Conservation (phyloP, 2,113 vertebrate species). For the Oenanthe oenanthe region DNA sequence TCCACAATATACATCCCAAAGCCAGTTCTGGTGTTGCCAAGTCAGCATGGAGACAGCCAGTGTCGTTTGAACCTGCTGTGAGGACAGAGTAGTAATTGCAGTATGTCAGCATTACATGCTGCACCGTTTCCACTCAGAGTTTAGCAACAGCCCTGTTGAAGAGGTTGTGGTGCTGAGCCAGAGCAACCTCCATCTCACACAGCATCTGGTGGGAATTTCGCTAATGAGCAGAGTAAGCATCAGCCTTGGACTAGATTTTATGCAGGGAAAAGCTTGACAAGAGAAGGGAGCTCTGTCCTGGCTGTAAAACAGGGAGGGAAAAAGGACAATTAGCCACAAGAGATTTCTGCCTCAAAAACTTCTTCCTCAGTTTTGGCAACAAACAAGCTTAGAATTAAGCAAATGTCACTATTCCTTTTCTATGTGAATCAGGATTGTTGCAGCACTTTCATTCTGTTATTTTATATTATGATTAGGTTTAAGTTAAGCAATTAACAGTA, state of each 20-base stretch:
- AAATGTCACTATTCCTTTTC: not conserved
- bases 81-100: not conserved
- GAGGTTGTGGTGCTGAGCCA: constrained; percentile 36
- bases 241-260: constrained; percentile 60
- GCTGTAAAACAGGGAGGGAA: not conserved
- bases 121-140: constrained; percentile 48
- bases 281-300: not conserved
- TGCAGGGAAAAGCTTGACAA: constrained; percentile 59
- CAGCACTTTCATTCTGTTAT: constrained; percentile 25
- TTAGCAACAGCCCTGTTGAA: not conserved
- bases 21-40: not conserved
- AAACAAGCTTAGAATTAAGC: not conserved
- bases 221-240: constrained; percentile 67
- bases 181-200: constrained; percentile 66
- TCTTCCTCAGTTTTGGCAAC: not conserved
- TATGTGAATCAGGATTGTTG: not conserved
- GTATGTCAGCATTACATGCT: constrained; percentile 39
- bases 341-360: not conserved
- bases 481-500: constrained; percentile 66
- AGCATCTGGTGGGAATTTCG: constrained; percentile 67
- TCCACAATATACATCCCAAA: not conserved
- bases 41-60: not conserved
- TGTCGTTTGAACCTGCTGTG: not conserved
- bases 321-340: not conserved
- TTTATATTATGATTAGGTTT: constrained; percentile 68